A percentile compares a stretch with the other conserved stretches of the same genome.
phyloP scores from a whole-genome alignment of 2,888 invertebrate species.

The Gandaritis pyraliata region DNA sequence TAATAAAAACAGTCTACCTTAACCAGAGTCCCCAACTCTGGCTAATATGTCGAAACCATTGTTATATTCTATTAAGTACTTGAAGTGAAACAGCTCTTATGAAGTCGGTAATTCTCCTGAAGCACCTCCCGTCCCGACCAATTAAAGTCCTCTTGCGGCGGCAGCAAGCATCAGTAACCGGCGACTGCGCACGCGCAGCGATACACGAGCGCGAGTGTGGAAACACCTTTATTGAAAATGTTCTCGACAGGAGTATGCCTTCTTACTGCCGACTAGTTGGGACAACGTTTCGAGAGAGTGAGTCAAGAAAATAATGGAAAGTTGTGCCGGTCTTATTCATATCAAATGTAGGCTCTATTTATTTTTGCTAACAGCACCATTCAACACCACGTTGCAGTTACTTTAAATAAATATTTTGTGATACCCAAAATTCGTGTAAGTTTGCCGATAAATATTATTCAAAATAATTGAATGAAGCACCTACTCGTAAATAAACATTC shows the following conservation, averaged over 20 bases:
- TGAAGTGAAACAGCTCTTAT: background rate
- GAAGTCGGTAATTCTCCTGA: slow-evolving; percentile 6
- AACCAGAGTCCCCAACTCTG: background rate
- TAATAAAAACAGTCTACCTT: background rate
- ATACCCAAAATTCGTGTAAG: too few relatives aligned
- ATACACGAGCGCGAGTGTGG: slow-evolving; percentile 17
- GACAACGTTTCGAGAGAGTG: background rate
- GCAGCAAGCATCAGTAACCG: slow-evolving; percentile 9
- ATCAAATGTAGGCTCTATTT: too few relatives aligned
- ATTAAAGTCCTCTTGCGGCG: slow-evolving; percentile 16
- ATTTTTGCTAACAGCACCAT: too few relatives aligned
- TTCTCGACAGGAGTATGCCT: slow-evolving; percentile 4
- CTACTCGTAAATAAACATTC: slow-evolving; percentile 4
- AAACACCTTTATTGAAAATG: slow-evolving; percentile 26
- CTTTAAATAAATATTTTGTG: too few relatives aligned
- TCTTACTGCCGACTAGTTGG: background rate
- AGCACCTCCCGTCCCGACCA: slow-evolving; percentile 7
- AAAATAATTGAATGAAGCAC: slow-evolving; percentile 2
- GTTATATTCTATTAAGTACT: background rate
- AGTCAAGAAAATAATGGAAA: background rate
- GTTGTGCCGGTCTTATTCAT: too few relatives aligned
- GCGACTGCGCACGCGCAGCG: slow-evolving; percentile 21
- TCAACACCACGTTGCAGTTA: too few relatives aligned
- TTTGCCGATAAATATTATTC: background rate
- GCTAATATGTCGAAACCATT: background rate